phyloP scores from a whole-genome alignment of 2,113 vertebrate genomes.

The Trogon melanurus region DNA sequence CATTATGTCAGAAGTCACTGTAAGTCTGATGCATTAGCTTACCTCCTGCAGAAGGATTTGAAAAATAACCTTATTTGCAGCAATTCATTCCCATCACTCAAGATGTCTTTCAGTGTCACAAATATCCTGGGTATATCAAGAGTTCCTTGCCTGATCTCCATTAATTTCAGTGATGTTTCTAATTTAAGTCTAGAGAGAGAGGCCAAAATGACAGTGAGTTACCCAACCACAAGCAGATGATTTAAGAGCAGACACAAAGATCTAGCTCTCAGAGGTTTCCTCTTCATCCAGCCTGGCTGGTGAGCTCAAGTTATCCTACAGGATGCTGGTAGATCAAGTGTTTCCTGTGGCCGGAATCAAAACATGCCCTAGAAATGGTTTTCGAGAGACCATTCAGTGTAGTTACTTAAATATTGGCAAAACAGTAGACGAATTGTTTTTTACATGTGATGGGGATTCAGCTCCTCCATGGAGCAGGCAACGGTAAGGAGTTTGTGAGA shows the following conservation, averaged over 20 bases:
- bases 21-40: neutral
- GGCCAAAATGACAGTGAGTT: neutral
- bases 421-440: neutral
- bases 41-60: neutral
- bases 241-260: neutral
- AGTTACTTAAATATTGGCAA: neutral
- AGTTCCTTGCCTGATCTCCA: neutral
- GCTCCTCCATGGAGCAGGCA: neutral
- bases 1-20: neutral
- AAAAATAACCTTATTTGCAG: neutral
- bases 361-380: neutral
- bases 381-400: neutral
- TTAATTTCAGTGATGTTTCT: slow-evolving; percentile 17
- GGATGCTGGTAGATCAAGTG: neutral
- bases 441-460: neutral
- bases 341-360: neutral
- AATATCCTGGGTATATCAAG: neutral
- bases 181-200: neutral
- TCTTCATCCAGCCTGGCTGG: neutral
- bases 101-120: neutral
- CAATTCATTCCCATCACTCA: neutral
- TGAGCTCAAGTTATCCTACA: neutral
- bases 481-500: neutral
- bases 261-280: neutral
- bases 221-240: neutral